Conservation (phyloP, 2,888 invertebrate genomes). For the Xanthia togata region DNA sequence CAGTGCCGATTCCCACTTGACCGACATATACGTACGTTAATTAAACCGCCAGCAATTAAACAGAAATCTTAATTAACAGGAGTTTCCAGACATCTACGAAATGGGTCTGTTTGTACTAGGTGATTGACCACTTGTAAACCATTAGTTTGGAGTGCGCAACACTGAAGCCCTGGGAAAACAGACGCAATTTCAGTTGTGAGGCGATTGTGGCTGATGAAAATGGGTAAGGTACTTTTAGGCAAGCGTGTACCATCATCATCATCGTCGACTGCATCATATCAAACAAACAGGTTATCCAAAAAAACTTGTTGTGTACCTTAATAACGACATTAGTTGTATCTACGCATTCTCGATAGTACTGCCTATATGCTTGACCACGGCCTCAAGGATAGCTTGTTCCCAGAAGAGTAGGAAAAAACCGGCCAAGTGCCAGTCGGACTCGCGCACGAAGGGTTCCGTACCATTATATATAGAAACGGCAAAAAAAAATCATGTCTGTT, state of each 20-base stretch:
- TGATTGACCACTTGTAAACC: conserved; percentile 13
- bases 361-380: too few species aligned
- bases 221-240: background rate
- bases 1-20: conserved; percentile 5
- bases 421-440: too few species aligned
- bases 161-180: conserved; percentile 12
- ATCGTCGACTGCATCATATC: background rate
- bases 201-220: background rate
- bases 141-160: conserved; percentile 10
- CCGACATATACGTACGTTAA: conserved; percentile 35
- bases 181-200: background rate
- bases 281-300: background rate
- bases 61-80: conserved; percentile 25
- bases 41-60: conserved; percentile 39
- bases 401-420: background rate
- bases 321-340: background rate
- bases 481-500: too few species aligned
- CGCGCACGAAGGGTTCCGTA: too few species aligned
- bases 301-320: background rate
- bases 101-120: conserved; percentile 26
- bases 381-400: background rate
- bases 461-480: too few species aligned
- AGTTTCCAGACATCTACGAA: conserved; percentile 29
- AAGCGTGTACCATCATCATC: background rate
- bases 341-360: background rate